phyloP scores from a whole-genome alignment of 37 sponge, comb jelly and placozoan genomes.

The Axinella damicornis region DNA sequence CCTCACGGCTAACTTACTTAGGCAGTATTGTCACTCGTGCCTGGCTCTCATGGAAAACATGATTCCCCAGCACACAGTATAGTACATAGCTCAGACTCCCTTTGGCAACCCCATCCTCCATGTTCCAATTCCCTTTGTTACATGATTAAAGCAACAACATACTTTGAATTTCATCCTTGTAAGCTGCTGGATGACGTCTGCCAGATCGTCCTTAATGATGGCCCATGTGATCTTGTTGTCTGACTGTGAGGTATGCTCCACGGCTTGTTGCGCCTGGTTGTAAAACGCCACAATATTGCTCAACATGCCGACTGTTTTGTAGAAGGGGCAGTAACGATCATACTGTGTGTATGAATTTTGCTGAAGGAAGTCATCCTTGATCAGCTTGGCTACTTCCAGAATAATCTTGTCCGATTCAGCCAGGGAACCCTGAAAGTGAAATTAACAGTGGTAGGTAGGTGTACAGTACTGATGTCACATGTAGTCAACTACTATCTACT shows the following conservation, averaged over 20 bases:
- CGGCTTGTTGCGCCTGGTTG: conserved; percentile 90
- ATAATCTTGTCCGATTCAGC: conserved; percentile 98
- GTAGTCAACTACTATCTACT: not conserved
- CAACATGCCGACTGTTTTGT: conserved; percentile 98
- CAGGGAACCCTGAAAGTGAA: conserved; percentile 82
- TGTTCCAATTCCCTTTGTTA: too few relatives aligned
- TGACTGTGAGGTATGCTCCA: conserved; percentile 91
- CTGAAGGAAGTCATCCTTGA: conserved; percentile 99
- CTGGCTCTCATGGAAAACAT: too few relatives aligned
- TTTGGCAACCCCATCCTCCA: too few relatives aligned
- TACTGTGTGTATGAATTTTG: conserved; percentile 96
- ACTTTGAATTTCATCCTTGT: conserved; percentile 98
- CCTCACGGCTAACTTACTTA: too few relatives aligned
- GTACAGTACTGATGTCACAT: not conserved
- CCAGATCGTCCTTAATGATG: conserved; percentile 85
- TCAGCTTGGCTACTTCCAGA: conserved; percentile 94
- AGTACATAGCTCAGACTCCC: too few relatives aligned
- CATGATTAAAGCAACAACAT: not conserved
- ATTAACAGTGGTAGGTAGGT: not conserved
- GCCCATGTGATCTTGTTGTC: conserved; percentile 98
- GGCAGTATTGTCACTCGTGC: too few relatives aligned
- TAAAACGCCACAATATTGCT: conserved; percentile 94
- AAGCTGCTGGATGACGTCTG: conserved; percentile 84
- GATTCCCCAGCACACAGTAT: too few relatives aligned
- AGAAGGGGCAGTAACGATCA: conserved; percentile 98